Conservation (phyloP, 2,797 vertebrate species). For the Emys orbicularis region DNA sequence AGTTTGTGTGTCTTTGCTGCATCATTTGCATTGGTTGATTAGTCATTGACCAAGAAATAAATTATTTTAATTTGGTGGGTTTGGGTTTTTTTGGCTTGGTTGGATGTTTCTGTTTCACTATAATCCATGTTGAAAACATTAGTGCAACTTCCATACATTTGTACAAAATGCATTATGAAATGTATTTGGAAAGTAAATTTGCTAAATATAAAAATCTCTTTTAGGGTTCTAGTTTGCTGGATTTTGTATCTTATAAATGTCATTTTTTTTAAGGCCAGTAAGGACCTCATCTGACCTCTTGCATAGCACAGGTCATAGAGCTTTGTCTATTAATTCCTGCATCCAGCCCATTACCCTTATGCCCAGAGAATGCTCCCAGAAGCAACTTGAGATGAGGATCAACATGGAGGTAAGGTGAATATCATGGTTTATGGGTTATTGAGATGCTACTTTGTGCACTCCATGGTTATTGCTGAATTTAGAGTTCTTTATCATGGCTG, state of each 20-base stretch:
- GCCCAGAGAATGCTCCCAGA: not conserved
- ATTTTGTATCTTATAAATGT: not conserved
- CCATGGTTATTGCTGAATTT: not conserved
- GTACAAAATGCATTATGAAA: not conserved
- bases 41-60: not conserved
- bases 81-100: not conserved
- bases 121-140: not conserved
- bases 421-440: not conserved
- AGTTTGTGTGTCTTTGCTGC: not conserved
- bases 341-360: not conserved
- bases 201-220: not conserved
- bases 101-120: not conserved
- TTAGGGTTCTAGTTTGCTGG: not conserved
- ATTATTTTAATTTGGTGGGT: not conserved
- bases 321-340: not conserved
- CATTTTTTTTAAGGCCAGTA: not conserved
- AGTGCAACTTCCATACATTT: not conserved
- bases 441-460: slow-evolving; percentile 3
- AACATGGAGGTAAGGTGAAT: not conserved
- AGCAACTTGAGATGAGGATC: not conserved
- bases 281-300: not conserved
- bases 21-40: not conserved
- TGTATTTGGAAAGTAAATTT: slow-evolving; percentile 12
- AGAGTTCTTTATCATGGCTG: not conserved
- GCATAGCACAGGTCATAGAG: not conserved